A percentile compares a stretch with the other conserved stretches of the same genome.
Evolutionary conservation across 2,797 vertebrate species (phyloP).

Genomic region (Centropyge bicolor): DNA sequence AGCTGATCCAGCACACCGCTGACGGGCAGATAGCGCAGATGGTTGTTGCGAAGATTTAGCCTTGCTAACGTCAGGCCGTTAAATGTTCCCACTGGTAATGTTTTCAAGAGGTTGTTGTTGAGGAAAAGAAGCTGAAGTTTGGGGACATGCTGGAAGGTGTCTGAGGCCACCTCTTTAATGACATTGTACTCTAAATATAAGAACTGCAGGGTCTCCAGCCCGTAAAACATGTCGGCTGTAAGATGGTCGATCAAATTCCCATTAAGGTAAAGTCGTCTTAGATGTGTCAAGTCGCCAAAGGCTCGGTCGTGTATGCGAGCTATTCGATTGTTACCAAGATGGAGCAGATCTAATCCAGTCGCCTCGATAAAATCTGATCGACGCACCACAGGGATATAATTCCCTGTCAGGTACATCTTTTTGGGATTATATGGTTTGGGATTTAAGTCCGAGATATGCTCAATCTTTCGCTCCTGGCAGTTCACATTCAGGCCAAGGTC

Average conservation of each 20-base stretch:
- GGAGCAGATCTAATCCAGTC: constrained; percentile 94
- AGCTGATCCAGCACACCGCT: constrained; percentile 93
- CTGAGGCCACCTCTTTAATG: constrained; percentile 91
- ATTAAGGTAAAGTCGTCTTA: constrained; percentile 95
- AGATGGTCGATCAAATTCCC: constrained; percentile 95
- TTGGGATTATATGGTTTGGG: constrained; percentile 99
- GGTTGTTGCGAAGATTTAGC: constrained; percentile 94
- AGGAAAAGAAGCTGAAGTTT: constrained; percentile 97
- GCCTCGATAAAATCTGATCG: constrained; percentile 94
- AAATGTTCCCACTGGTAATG: constrained; percentile 91
- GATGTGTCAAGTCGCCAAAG: constrained; percentile 92
- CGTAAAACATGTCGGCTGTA: constrained; percentile 90
- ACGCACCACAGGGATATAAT: constrained; percentile 92
- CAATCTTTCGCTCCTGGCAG: constrained; percentile 97
- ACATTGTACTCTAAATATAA: constrained; percentile 97
- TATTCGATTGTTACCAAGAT: constrained; percentile 97
- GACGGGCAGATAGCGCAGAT: constrained; percentile 91
- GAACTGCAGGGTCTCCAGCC: constrained; percentile 94
- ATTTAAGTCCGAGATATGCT: constrained; percentile 93
- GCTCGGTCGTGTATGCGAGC: constrained; percentile 91
- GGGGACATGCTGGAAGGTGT: constrained; percentile 91
- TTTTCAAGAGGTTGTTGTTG: constrained; percentile 95
- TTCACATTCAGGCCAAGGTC: constrained; percentile 98
- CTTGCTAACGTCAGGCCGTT: constrained; percentile 91
- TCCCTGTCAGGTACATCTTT: constrained; percentile 98